Conservation (phyloP, 2,113 vertebrate species). For the Scomber colias region DNA sequence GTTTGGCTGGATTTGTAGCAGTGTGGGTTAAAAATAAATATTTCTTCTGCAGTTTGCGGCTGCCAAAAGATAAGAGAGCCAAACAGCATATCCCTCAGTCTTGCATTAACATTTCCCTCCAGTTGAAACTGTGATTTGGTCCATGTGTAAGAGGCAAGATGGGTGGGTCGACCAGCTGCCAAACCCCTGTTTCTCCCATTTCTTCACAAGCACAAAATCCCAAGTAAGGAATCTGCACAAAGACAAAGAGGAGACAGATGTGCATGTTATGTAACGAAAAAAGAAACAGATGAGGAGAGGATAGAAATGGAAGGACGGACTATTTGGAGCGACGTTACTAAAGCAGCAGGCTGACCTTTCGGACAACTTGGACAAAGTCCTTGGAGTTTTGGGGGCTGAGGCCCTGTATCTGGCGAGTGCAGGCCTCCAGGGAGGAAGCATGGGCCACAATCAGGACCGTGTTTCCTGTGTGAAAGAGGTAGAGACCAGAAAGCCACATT, state of each 20-base stretch:
- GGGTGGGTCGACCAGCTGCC: slow-evolving; percentile 97
- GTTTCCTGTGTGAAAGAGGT: slow-evolving; percentile 87
- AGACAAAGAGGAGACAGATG: slow-evolving; percentile 45
- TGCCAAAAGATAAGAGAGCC: slow-evolving; percentile 26
- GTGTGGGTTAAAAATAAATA: slow-evolving; percentile 71
- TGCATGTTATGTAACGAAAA: slow-evolving; percentile 19
- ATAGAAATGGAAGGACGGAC: slow-evolving; percentile 14
- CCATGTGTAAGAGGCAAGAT: slow-evolving; percentile 98
- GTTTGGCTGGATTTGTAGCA: slow-evolving; percentile 51
- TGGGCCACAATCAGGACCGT: slow-evolving; percentile 98
- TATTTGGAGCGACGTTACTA: background rate
- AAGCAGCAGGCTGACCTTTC: slow-evolving; percentile 88
- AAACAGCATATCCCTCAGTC: slow-evolving; percentile 80
- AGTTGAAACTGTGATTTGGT: slow-evolving; percentile 98
- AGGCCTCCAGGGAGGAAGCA: slow-evolving; percentile 97
- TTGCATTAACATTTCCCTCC: slow-evolving; percentile 96
- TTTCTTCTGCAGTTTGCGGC: slow-evolving; percentile 58
- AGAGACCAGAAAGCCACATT: slow-evolving; percentile 42
- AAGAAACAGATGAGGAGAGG: background rate
- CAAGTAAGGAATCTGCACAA: slow-evolving; percentile 94
- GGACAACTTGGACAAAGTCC: slow-evolving; percentile 98
- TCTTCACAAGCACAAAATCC: slow-evolving; percentile 98
- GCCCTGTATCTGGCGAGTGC: slow-evolving; percentile 97
- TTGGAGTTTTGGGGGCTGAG: slow-evolving; percentile 96
- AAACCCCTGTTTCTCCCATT: slow-evolving; percentile 93